Percentiles rank a stretch among this genome's conserved stretches.
Conservation (phyloP, 1,140 invertebrate genomes). For the Drosophila novamexicana region DNA sequence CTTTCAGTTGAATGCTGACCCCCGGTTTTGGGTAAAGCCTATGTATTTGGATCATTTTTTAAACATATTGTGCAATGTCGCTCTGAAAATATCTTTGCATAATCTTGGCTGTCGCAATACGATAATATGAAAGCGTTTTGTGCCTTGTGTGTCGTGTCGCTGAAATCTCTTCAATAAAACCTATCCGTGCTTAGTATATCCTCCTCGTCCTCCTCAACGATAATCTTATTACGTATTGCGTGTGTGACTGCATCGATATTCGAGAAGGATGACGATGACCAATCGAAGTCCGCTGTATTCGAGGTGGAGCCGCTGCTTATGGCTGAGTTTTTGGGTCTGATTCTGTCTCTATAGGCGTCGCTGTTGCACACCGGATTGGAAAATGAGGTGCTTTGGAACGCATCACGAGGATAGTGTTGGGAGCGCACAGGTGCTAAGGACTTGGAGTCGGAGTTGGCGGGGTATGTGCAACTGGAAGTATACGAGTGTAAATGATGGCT, state of each 20-base stretch:
- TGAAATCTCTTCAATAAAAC: conserved; percentile 84
- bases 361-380: conserved; percentile 34
- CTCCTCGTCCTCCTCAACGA: conserved; percentile 81
- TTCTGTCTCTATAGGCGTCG: conserved; percentile 30
- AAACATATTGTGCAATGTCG: conserved; percentile 27
- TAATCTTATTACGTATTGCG: conserved; percentile 80
- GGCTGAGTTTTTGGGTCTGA: conserved; percentile 25
- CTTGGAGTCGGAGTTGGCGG: conserved; percentile 19
- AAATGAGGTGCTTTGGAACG: conserved; percentile 62
- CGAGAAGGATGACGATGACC: conserved; percentile 58
- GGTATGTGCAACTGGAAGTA: conserved; percentile 3
- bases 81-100: conserved; percentile 4
- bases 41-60: neutral
- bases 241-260: conserved; percentile 75
- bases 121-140: conserved; percentile 2
- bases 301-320: conserved; percentile 11
- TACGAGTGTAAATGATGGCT: conserved; percentile 35
- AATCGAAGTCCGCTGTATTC: conserved; percentile 34
- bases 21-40: conserved; percentile 3
- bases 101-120: conserved; percentile 8
- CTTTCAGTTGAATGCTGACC: neutral
- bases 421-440: conserved; percentile 8
- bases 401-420: conserved; percentile 20
- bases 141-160: conserved; percentile 15
- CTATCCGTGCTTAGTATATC: conserved; percentile 77